phyloP scores from a whole-genome alignment of 1,140 invertebrate species.

The Neomicropteryx cornuta region DNA sequence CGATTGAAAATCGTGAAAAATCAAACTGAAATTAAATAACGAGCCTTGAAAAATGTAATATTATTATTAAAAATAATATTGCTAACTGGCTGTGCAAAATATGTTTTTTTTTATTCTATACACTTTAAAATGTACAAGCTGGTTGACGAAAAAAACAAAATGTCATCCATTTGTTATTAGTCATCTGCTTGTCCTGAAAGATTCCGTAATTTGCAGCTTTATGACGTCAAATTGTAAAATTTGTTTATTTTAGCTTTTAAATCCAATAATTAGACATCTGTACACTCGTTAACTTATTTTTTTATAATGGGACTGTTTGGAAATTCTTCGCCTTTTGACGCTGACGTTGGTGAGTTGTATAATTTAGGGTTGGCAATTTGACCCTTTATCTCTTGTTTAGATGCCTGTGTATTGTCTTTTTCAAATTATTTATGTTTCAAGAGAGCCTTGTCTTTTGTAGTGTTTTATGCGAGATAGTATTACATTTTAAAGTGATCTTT shows the following conservation, averaged over 20 bases:
- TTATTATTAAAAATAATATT: too few species aligned
- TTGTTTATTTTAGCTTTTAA: conserved; percentile 11
- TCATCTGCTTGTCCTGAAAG: too few species aligned
- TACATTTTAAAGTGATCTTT: background rate
- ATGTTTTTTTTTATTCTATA: too few species aligned
- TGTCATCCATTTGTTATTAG: conserved; percentile 15
- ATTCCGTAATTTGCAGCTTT: too few species aligned
- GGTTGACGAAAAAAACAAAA: conserved; percentile 13
- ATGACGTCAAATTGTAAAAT: too few species aligned
- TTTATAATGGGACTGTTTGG: conserved; percentile 52
- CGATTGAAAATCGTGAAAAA: too few species aligned
- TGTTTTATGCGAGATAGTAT: background rate
- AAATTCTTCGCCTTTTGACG: conserved; percentile 55
- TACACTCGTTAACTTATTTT: background rate
- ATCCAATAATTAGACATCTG: background rate
- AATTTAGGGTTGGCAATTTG: conserved; percentile 7
- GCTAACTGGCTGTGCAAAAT: too few species aligned
- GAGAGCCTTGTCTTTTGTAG: background rate
- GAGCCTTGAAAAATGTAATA: too few species aligned
- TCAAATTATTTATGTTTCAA: background rate
- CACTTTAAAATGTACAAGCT: too few species aligned
- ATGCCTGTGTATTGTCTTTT: background rate
- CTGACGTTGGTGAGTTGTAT: conserved; percentile 56
- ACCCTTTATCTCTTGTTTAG: background rate
- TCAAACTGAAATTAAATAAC: too few species aligned